Evolutionary conservation across 1,140 invertebrate genomes (phyloP), one percentile per base, ranked within the genome.

Genomic region (Pseudomyrmex flavicornis): DNA sequence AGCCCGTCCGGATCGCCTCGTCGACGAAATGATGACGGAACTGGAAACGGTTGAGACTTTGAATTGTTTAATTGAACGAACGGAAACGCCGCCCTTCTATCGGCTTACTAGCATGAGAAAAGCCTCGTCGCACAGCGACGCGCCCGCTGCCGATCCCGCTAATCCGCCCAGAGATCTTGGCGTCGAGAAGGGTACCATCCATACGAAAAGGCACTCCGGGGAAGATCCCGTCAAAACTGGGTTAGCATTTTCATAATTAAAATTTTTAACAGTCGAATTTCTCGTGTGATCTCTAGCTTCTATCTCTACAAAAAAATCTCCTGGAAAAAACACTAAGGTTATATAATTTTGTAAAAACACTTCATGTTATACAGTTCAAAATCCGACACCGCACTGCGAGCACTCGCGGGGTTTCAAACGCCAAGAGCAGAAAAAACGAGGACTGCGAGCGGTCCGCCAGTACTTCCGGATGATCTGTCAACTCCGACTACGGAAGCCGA

Each of bases 61-160:
- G 3, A 99, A 98, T 93, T 98, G 98, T 92, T 95, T 98, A 74
- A 99, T 99, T 87, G 99, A 99, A 93, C 95, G 98, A 65, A 99
- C 98, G 0, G 98, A 99, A 95, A 99, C 99, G 0, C 98, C 99
- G 44, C 99, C 99, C 0, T 99, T 99, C 94, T 99, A 99, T 94
- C 95, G 99, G 35, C 95, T 99, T 77, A 98, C 98, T 0, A 97
- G 97, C 86, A 97, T 98, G 96, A 92, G 98, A 15, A 98, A 98
- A 94, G 97, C 98, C n/a, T 97, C 97, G 15, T 97, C 96, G 0
- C 97, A 98, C 92, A 98, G 97, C 72, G 97, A 97, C 89, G 93
- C 94, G 4, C 95, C 95, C 2, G 94, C 95, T 54, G 92, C 94
- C n/a, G 95, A 95, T 91, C 93, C 93, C 2, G 91, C 90, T 1